These are phyloP conservation scores for Penaeus monodon DNA, from an alignment of 2,888 invertebrate species.

Conservation along the genomic window DNA sequence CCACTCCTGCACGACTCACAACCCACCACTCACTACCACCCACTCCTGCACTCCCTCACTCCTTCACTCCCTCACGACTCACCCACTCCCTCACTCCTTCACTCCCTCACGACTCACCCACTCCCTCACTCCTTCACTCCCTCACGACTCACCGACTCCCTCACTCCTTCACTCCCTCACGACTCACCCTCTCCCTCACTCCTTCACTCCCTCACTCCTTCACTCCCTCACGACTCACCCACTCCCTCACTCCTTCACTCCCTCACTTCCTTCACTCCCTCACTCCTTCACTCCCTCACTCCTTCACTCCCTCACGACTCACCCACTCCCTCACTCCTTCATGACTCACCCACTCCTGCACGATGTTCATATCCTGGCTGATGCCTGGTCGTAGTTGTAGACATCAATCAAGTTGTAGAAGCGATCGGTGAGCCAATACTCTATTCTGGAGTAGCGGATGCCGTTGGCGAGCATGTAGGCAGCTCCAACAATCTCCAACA, in stretches of 20 bases:
- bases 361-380: constrained; percentile 80
- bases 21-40: no score
- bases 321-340: constrained; percentile 81
- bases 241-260: no score
- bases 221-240: constrained; percentile 84
- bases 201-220: no score
- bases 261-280: constrained; percentile 76
- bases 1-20: no score
- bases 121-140: constrained; percentile 85
- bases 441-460: constrained; percentile 83
- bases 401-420: constrained; percentile 80
- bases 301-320: constrained; percentile 71
- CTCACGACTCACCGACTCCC: constrained; percentile 84
- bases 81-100: constrained; percentile 86
- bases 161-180: constrained; percentile 82
- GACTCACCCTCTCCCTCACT: constrained; percentile 83
- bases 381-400: constrained; percentile 80
- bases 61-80: constrained; percentile 83
- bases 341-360: constrained; percentile 87
- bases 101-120: constrained; percentile 84
- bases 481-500: constrained; percentile 81
- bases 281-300: constrained; percentile 84
- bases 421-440: constrained; percentile 80
- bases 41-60: constrained; percentile 69
- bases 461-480: constrained; percentile 84